Conservation (phyloP, 1,140 invertebrate genomes). For the Cydia pomonella region DNA sequence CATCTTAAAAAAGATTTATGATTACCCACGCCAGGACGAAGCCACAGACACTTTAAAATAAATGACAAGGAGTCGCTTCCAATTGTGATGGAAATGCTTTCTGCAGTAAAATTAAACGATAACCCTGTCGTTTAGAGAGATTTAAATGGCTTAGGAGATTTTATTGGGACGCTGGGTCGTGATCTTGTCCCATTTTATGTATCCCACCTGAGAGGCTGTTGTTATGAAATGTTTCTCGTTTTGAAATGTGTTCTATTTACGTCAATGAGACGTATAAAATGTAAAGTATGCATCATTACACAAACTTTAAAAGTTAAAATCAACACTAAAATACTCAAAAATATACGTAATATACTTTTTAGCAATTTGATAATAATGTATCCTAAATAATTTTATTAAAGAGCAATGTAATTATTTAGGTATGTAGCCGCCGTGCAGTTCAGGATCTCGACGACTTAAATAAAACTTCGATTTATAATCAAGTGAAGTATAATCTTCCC, state of each 20-base stretch:
- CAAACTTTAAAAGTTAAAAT: too few species aligned
- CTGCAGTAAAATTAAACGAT: conserved; percentile 80
- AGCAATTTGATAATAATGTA: too few species aligned
- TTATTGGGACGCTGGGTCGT: conserved; percentile 64
- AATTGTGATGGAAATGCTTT: conserved; percentile 80
- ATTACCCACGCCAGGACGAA: conserved; percentile 74
- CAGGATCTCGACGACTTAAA: too few species aligned
- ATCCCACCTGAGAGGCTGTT: conserved; percentile 19
- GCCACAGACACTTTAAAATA: conserved; percentile 78
- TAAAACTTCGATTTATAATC: too few species aligned
- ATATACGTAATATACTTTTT: too few species aligned
- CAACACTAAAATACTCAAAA: too few species aligned
- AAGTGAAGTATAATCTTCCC: too few species aligned
- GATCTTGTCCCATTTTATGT: conserved; percentile 56
- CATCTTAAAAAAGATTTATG: conserved; percentile 80
- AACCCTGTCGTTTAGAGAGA: conserved; percentile 76
- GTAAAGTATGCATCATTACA: neutral
- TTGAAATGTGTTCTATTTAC: conserved; percentile 9
- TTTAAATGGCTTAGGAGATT: conserved; percentile 73
- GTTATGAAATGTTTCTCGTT: conserved; percentile 13
- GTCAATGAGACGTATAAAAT: neutral
- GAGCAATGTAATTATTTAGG: too few species aligned
- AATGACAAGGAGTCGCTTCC: conserved; percentile 79
- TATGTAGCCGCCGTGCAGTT: too few species aligned
- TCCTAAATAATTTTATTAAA: too few species aligned